Conservation (phyloP, 2,797 vertebrate species). For the Smutsia temminckii region DNA sequence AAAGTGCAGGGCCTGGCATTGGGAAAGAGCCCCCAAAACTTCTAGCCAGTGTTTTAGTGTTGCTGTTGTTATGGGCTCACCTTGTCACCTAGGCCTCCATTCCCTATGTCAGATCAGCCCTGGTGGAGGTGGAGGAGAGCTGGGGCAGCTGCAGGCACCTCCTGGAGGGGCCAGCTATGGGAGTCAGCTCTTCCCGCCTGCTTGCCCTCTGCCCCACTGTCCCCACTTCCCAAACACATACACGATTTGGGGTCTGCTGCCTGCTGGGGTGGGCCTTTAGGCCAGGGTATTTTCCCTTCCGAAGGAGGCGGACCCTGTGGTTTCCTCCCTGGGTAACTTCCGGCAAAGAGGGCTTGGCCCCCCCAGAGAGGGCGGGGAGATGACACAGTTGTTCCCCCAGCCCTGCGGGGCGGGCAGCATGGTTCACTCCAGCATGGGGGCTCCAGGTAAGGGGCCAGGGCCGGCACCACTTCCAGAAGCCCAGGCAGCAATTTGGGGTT, state of each 20-base stretch:
- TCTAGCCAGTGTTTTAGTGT: not conserved
- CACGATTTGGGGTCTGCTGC: conserved; percentile 46
- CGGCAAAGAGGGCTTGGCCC: conserved; percentile 71
- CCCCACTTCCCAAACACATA: not conserved
- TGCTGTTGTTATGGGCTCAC: not conserved
- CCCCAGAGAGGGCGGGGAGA: conserved; percentile 74
- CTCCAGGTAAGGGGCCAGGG: conserved; percentile 76
- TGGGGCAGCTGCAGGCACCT: not conserved
- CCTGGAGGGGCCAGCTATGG: not conserved
- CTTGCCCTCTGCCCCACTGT: not conserved
- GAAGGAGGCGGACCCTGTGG: conserved; percentile 75
- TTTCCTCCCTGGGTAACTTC: conserved; percentile 79
- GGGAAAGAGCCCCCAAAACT: not conserved
- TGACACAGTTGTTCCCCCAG: conserved; percentile 80
- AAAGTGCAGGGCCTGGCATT: not conserved
- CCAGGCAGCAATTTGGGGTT: not conserved
- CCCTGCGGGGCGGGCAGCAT: conserved; percentile 71
- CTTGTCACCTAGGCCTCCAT: not conserved
- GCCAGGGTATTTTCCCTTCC: conserved; percentile 70
- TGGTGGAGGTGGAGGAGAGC: not conserved
- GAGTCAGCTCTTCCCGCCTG: not conserved
- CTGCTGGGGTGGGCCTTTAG: conserved; percentile 2
- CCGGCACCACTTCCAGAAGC: not conserved
- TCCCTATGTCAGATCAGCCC: not conserved
- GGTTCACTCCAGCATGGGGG: conserved; percentile 80